Percentiles rank a stretch among this genome's conserved stretches.
These are phyloP conservation scores for Hirtodrosophila alboralis DNA, from an alignment of 2,888 invertebrate genomes.

Conservation along the genomic window DNA sequence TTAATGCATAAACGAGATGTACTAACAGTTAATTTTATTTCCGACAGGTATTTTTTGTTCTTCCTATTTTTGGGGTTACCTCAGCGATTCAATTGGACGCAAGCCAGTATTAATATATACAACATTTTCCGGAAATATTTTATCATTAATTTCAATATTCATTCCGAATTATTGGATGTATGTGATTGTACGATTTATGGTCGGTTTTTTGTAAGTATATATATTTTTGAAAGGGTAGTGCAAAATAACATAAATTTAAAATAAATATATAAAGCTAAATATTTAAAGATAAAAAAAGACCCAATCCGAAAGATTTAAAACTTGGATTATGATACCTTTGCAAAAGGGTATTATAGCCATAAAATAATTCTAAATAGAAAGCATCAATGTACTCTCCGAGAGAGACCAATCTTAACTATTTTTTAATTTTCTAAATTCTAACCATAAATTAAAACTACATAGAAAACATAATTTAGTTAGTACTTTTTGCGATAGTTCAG, in stretches of 20 bases:
- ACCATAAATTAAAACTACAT: too few species aligned
- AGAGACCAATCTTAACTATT: too few species aligned
- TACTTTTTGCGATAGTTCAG: background rate
- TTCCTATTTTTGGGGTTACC: conserved; percentile 86
- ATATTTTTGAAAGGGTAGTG: background rate
- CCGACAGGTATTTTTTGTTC: conserved; percentile 85
- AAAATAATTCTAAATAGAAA: too few species aligned
- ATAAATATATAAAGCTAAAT: background rate
- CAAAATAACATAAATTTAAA: background rate
- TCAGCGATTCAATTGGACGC: conserved; percentile 86
- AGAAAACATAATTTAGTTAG: background rate
- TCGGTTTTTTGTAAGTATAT: conserved; percentile 85
- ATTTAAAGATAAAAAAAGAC: too few species aligned
- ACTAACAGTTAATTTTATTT: conserved; percentile 3
- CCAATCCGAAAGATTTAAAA: too few species aligned
- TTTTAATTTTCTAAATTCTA: too few species aligned
- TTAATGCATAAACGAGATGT: too few species aligned
- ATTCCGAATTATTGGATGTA: conserved; percentile 85
- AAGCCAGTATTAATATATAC: conserved; percentile 85
- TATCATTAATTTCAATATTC: conserved; percentile 85
- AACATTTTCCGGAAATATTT: conserved; percentile 84
- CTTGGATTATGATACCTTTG: too few species aligned
- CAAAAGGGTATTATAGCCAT: too few species aligned
- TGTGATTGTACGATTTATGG: conserved; percentile 85
- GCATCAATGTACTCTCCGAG: too few species aligned